Evolutionary conservation across 2,797 vertebrate genomes (phyloP), one percentile per base, ranked within the genome.

Genomic region (Aythya fuligula): DNA sequence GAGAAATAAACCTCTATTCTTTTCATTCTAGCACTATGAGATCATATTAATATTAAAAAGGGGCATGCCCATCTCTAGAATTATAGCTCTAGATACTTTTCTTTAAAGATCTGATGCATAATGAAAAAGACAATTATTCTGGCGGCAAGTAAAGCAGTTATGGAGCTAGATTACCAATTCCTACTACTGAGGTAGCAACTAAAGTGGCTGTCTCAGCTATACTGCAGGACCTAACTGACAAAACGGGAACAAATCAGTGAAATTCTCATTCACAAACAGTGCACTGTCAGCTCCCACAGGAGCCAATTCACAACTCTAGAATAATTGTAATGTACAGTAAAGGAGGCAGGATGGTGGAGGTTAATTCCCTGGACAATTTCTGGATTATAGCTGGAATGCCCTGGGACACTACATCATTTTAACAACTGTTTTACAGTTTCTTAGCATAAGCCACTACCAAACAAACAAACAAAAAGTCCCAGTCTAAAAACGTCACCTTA

Each of bases 11-110:
- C 72, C 82, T 83, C 83, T 91, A 13, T 54, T 78, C 77, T 43
- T 65, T 90, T 94, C 66, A 80, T 85, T 94, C 65, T 83, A 85
- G 72, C 18, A 20, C 54, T 78, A 66, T 84, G 88, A 92, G 72
- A 83, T 94, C 78, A 75, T 45, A 83, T 85, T 91, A 89, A 85
- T 92, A 87, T 85, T 93, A 83, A 93, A 93, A 85, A 70, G 78
- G 54, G 89, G 78, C 89, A 93, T 84, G 72, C 51, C 89, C 78
- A 78, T 41, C 87, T 95, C 72, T 72, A 89, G 87, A 83, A 85
- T 92, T 89, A 74, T 21, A 83, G 70, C 49, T 83, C 62, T 47
- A 82, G 81, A 89, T 32, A 61, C 41, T 92, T 79, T 77, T 87
- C 71, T 76, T 92, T 67, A 90, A 94, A 87, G 84, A 90, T 79